Base-by-base conservation (phyloP, 2,797 vertebrate genomes). In the Strix occidentalis region DNA sequence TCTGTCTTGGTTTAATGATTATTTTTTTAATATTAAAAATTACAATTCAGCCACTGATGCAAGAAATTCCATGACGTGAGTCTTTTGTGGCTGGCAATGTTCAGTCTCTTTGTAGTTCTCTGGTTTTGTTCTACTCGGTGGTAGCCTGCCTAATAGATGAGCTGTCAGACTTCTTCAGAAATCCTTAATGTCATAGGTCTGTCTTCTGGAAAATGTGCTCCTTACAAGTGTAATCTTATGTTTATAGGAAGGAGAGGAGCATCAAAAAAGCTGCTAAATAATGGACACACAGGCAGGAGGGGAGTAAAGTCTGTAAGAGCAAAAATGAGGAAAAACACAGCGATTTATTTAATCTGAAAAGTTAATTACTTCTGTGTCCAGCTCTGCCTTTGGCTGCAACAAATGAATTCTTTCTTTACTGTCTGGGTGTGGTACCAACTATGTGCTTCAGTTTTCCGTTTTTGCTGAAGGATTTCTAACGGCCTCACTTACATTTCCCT, bases 361-460 rank as follows among this genome's bases (percentile, higher is more conserved):
- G 29, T 13, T 5, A n/a, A 71, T 45, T 64, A 26, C 20, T 50
- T 84, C 37, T 39, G 23, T 69, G 43, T 74, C 35, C 28, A 48
- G 35, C 48, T 29, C 69, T 39, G 70, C 70, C 16, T 45, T 64
- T 60, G 35, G 50, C 43, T 50, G 37, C 19, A 63, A 63, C 63
- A 63, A 19, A 29, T 11, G 6, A 68, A 17, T 19, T 37, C 9
- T 45, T 54, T 58, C 5, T 37, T 58, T 64, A 37, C 45, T 57
- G 11, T 21, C 43, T 90, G 66, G 3, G 28, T 71, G 39, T 0
- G 1, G 14, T 39, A 58, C 28, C 2, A 4, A 28, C 20, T 23
- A 4, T 13, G n/a, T n/a, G 29, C n/a, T 66, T 60, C 2, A 20
- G 5, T 60, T n/a, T 53, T 46, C 17, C n/a, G 7, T 45, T 54